These are phyloP conservation scores for Caenorhabditis brenneri DNA, from an alignment of 1,140 invertebrate species.

Conservation along the genomic window DNA sequence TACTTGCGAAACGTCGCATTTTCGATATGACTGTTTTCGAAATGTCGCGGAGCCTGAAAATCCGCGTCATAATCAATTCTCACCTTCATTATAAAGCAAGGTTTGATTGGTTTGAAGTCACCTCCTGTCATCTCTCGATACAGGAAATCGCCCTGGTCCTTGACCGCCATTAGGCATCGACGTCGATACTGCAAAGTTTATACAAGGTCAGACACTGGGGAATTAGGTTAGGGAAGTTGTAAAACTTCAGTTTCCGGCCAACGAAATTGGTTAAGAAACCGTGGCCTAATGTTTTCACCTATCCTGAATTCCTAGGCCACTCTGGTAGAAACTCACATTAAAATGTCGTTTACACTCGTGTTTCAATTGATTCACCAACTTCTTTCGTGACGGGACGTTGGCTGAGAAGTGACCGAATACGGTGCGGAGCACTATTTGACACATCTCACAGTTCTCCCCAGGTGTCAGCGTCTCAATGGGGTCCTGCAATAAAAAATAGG, in stretches of 20 bases:
- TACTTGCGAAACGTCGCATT: too few species aligned
- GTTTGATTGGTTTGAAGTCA: constrained; percentile 49
- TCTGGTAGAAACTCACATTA: constrained; percentile 28
- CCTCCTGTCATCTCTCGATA: constrained; percentile 47
- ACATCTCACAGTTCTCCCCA: constrained; percentile 50
- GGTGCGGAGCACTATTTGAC: constrained; percentile 45
- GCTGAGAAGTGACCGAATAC: constrained; percentile 51
- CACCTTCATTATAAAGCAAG: constrained; percentile 48
- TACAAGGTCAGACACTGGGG: too few species aligned
- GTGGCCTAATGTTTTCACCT: too few species aligned
- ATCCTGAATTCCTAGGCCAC: too few species aligned
- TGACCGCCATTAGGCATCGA: constrained; percentile 41
- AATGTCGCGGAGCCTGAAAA: too few species aligned
- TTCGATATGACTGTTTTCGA: too few species aligned
- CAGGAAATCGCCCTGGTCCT: constrained; percentile 42
- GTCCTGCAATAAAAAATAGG: constrained; percentile 6
- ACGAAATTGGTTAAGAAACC: too few species aligned
- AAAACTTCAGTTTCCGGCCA: too few species aligned
- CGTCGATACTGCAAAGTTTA: constrained; percentile 51
- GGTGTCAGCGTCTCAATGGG: constrained; percentile 17
- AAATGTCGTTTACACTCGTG: constrained; percentile 51
- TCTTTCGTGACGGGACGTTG: constrained; percentile 30
- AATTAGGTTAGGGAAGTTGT: too few species aligned
- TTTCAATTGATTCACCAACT: constrained; percentile 45
- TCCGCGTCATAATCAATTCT: too few species aligned